A percentile compares a stretch with the other conserved stretches of the same genome.
Evolutionary conservation across 2,888 invertebrate genomes (phyloP).

Genomic region (Steinernema carpocapsae): DNA sequence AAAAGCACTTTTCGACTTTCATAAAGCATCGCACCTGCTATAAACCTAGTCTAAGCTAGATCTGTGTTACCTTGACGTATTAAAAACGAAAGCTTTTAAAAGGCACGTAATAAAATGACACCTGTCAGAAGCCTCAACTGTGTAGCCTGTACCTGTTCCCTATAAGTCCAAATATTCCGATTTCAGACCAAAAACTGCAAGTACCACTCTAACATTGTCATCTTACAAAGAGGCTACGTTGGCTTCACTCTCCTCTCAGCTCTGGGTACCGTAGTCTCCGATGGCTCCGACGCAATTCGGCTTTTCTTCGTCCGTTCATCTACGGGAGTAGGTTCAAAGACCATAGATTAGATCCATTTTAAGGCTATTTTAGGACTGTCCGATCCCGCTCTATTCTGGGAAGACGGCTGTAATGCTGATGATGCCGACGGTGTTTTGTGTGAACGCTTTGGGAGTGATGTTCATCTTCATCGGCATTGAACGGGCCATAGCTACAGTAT

Average conservation of each 20-base stretch:
- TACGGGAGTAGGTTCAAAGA: background rate
- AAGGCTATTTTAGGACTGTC: background rate
- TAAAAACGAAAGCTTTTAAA: no score
- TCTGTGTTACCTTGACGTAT: no score
- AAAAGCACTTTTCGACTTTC: no score
- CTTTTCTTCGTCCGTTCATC: background rate
- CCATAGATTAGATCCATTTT: background rate
- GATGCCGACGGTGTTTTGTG: background rate
- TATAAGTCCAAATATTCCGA: no score
- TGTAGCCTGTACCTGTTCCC: no score
- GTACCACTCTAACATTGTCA: background rate
- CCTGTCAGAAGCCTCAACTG: no score
- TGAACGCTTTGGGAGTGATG: constrained; percentile 2
- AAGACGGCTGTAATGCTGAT: background rate
- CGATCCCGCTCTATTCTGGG: constrained; percentile 9
- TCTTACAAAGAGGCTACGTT: background rate
- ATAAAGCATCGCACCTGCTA: no score
- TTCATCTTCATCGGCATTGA: constrained; percentile 9
- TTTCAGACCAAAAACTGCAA: background rate
- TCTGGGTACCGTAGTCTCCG: background rate
- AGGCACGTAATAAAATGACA: no score
- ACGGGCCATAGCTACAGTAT: constrained; percentile 1
- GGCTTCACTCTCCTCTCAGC: constrained; percentile 8
- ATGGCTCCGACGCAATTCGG: background rate
- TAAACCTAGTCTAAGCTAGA: no score